Conservation (phyloP, 2,888 invertebrate genomes). For the Scaptomyza parva region DNA sequence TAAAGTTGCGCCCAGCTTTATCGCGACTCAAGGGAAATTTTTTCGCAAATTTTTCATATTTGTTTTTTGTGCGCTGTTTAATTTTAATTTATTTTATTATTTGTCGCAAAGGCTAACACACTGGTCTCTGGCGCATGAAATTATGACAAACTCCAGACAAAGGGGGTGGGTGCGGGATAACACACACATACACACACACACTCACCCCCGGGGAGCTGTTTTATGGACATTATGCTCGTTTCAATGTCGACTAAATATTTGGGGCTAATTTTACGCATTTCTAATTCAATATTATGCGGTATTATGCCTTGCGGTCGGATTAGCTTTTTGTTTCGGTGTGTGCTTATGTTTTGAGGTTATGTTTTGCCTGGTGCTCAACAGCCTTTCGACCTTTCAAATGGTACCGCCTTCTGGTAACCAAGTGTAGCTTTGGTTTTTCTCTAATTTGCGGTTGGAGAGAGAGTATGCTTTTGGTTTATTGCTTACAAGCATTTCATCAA, state of each 20-base stretch:
- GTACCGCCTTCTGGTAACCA: background rate
- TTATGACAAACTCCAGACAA: slow-evolving; percentile 16
- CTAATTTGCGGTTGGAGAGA: background rate
- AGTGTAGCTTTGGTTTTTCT: slow-evolving; percentile 1
- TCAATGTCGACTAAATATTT: slow-evolving; percentile 38
- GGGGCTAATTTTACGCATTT: slow-evolving; percentile 66
- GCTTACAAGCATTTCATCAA: background rate
- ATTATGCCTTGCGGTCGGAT: slow-evolving; percentile 47
- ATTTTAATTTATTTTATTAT: slow-evolving; percentile 54
- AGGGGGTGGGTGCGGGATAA: background rate
- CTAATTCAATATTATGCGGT: slow-evolving; percentile 60
- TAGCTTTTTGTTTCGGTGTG: slow-evolving; percentile 22
- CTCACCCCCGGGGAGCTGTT: slow-evolving; percentile 4
- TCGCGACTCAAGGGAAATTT: slow-evolving; percentile 45
- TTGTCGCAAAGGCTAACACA: slow-evolving; percentile 43
- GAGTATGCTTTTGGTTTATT: background rate
- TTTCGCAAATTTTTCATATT: slow-evolving; percentile 47
- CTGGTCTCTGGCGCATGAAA: slow-evolving; percentile 43
- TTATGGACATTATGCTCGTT: slow-evolving; percentile 11
- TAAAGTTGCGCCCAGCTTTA: slow-evolving; percentile 32
- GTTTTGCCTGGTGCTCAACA: background rate
- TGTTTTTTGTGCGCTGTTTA: slow-evolving; percentile 38
- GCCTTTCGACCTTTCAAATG: background rate
- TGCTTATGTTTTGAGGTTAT: slow-evolving; percentile 21
- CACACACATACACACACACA: no score